phyloP scores from a whole-genome alignment of 2,113 vertebrate species.

The Oenanthe oenanthe region DNA sequence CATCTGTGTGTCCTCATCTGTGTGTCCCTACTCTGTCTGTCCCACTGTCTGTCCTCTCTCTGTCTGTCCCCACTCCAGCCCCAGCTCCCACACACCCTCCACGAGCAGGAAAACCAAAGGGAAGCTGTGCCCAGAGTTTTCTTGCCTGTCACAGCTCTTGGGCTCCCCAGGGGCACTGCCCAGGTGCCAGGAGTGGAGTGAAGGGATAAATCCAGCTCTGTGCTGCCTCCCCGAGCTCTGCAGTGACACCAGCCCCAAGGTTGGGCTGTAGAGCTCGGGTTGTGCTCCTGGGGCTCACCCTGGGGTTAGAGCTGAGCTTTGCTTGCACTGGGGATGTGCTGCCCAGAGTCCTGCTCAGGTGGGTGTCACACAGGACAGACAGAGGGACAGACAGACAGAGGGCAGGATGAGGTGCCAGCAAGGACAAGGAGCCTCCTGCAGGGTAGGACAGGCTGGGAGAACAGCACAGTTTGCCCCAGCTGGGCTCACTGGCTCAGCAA shows the following conservation, averaged over 20 bases:
- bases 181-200: not conserved
- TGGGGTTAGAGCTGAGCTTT: not conserved
- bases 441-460: not conserved
- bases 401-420: not conserved
- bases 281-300: not conserved
- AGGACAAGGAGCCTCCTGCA: not conserved
- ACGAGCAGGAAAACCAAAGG: rapidly evolving
- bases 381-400: not conserved
- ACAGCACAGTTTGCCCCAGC: not conserved
- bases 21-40: too few species aligned
- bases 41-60: too few species aligned
- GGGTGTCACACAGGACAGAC: not conserved
- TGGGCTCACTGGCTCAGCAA: not conserved
- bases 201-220: not conserved
- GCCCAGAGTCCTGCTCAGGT: not conserved
- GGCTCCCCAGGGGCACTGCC: not conserved
- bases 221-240: not conserved
- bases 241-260: not conserved
- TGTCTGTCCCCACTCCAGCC: not conserved
- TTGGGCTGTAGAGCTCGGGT: not conserved
- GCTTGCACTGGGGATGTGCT: not conserved
- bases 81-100: not conserved
- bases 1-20: too few species aligned
- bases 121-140: not conserved
- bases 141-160: not conserved